Base-by-base conservation (phyloP, 2,113 vertebrate genomes). In the Dasyornis broadbenti region DNA sequence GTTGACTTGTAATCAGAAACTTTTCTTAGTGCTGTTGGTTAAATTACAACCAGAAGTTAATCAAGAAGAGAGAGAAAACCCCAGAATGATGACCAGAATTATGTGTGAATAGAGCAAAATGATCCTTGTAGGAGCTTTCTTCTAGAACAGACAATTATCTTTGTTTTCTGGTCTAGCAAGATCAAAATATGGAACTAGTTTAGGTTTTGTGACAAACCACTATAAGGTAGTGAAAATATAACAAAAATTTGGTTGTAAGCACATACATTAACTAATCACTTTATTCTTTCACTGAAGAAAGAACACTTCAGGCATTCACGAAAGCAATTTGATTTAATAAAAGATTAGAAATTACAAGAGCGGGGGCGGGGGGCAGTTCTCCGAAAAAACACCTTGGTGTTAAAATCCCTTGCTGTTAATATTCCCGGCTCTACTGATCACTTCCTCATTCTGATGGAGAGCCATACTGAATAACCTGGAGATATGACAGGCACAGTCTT, bases 341-440 rank as follows among this genome's bases (percentile, higher is more conserved):
- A 87, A 77, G 7, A 53, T 93, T 39, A 60, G 40, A 49, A 33
- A 6, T 75, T 68, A 30, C 6, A 68, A 53, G 5, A 5, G 45
- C 45, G 4, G 1, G 0, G 2, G 2, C 8, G 14, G 30, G 7
- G 14, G 1, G 44, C 9, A 9, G 52, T 19, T 53, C 9, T 56
- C 30, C 2, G 7, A 52, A 49, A 79, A 90, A 27, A 0, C 24
- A 14, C 19, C 24, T 78, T n/a, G 10, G 15, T 78, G 12, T 80
- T 86, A n/a, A 85, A 92, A 73, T 87, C 40, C 33, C 31, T 73
- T 96, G 52, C 28, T 69, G 56, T 16, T 76, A 49, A 40, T 64
- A n/a, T 63, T 86, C 8, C 31, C 13, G 33, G 40, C 64, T 89
- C 35, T 47, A 11, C 26, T 56, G 44, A 71, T 80, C 11, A 15